Evolutionary conservation across 2,113 vertebrate species (phyloP).

Genomic region (Scomber scombrus): DNA sequence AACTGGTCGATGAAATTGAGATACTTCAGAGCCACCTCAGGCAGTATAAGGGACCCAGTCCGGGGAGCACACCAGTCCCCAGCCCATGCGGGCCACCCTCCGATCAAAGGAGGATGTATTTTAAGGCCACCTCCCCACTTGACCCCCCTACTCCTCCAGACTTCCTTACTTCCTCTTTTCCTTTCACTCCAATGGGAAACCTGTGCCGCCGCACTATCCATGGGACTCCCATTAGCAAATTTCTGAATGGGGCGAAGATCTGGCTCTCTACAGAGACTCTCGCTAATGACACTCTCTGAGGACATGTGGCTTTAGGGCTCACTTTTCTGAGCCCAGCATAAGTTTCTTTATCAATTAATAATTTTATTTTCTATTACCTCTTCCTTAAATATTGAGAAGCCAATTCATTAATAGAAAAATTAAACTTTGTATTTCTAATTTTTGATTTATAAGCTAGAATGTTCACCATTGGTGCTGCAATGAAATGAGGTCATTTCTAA

Average conservation of each 20-base stretch:
- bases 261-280: conserved; percentile 98
- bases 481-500: conserved; percentile 51
- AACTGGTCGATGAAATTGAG: conserved; percentile 93
- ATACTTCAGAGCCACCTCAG: conserved; percentile 87
- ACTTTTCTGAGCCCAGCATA: conserved; percentile 23
- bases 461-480: conserved; percentile 60
- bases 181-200: conserved; percentile 94
- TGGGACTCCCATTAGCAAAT: conserved; percentile 96
- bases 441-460: conserved; percentile 63
- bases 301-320: not conserved
- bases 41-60: conserved; percentile 82
- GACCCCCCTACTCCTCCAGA: conserved; percentile 83
- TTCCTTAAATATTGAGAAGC: conserved; percentile 53
- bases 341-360: conserved; percentile 41
- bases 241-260: conserved; percentile 95
- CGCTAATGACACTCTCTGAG: conserved; percentile 88
- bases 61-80: conserved; percentile 64
- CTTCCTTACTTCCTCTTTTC: conserved; percentile 94
- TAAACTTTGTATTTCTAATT: conserved; percentile 41
- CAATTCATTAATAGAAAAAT: conserved; percentile 44
- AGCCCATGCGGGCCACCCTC: conserved; percentile 67
- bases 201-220: conserved; percentile 91
- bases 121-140: conserved; percentile 79
- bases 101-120: conserved; percentile 92
- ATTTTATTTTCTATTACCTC: conserved; percentile 55